Evolutionary conservation across 2,888 invertebrate species (phyloP), one percentile per base, ranked within the genome.

Genomic region (Tiliacea citrago): DNA sequence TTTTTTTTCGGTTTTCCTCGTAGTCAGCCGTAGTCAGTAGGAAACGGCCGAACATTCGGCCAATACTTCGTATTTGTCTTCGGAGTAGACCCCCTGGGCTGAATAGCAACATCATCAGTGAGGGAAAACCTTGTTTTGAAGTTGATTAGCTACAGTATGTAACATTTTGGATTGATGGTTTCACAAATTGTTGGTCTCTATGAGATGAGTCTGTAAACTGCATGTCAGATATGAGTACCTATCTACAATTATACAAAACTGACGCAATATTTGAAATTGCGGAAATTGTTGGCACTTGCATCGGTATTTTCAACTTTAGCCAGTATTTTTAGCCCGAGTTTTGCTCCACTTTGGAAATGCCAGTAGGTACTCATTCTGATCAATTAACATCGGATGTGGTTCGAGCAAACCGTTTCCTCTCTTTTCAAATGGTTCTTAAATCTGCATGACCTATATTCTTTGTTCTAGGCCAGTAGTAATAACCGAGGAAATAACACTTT

Each of bases 381-480:
- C 77, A 81, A 73, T 78, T 81, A 75, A 78, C 73, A 73, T 73
- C 81, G 73, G 57, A 77, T 58, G 35, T 45, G 45, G 51, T 58
- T 80, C 12, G 55, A 62, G 51, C 51, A 51, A 58, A 39, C 55
- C 49, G 12, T 80, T 77, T 80, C 58, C 81, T 77, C 42, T 57
- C 62, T 45, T 73, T 76, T 39, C 45, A 73, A 57, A 63, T 8
- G 47, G n/a, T 73, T 57, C 53, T 80, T 51, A 63, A 80, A 77
- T 73, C 73, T 77, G 81, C 77, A 77, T 77, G 74, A 77, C 77
- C 77, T 63, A 77, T 8, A 80, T 80, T 80, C 79, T 79, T 79
- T 76, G 53, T 79, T 57, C 45, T 57, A 73, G 73, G 57, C 55
- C 29, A 51, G 18, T 49, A 21, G 49, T 35, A 63, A 75, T 78